phyloP scores from a whole-genome alignment of 2,797 vertebrate genomes.

The Bufotes viridis region DNA sequence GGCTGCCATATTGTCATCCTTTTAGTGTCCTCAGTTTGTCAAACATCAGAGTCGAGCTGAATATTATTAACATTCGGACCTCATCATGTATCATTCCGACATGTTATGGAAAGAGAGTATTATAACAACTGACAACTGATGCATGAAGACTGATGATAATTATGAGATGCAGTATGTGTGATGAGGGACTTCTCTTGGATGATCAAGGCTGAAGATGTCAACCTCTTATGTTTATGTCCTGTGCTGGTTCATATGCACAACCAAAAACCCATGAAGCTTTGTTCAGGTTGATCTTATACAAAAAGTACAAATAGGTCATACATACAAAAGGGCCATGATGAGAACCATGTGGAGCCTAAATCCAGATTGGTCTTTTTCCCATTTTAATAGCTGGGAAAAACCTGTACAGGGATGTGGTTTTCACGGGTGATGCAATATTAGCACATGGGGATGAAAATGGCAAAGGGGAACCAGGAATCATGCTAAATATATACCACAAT shows the following conservation, averaged over 20 bases:
- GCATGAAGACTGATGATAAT: not conserved
- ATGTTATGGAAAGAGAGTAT: not conserved
- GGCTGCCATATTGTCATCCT: slow-evolving; percentile 12
- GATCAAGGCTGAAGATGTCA: not conserved
- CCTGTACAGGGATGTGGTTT: not conserved
- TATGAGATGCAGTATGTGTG: not conserved
- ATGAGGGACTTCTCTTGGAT: not conserved
- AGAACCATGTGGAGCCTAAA: not conserved
- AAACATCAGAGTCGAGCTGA: not conserved
- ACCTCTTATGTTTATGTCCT: not conserved
- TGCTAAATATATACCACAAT: no score
- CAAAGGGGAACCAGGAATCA: no score
- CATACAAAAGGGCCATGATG: no score
- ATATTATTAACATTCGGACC: not conserved
- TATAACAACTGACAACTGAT: not conserved
- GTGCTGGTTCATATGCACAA: not conserved
- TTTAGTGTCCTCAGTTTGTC: not conserved
- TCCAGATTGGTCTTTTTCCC: not conserved
- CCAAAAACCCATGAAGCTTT: not conserved
- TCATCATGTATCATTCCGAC: not conserved
- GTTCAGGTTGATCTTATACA: not conserved
- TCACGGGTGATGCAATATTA: not conserved
- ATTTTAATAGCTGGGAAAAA: not conserved
- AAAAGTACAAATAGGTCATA: not conserved
- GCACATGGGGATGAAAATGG: no score